Base-by-base conservation (phyloP, 2,888 invertebrate genomes). In the Rhodophaea formosa region DNA sequence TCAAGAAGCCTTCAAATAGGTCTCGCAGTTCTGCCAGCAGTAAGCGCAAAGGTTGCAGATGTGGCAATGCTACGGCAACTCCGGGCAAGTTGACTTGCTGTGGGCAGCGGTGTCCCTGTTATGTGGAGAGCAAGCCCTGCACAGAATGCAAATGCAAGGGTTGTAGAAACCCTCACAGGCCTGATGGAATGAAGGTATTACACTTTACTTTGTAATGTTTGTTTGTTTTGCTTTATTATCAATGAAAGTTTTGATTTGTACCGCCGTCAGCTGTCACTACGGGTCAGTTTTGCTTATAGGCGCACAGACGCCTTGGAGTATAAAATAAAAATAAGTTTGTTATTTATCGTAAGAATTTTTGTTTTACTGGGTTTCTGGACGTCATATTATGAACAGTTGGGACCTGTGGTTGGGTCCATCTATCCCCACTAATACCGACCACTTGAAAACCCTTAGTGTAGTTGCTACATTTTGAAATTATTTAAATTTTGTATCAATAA, bases 31-130 rank as follows among this genome's bases (percentile, higher is more conserved):
- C 88, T 51, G 82, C 85, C 46, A 82, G 82, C 59, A 83, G 85
- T 64, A 93, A 94, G 71, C 92, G 95, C 68, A 94, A 94, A 85
- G 96, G 97, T 12, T 98, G 98, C 79, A 93, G 97, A 60, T 98
- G 98, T 89, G 98, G 98, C 3, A 96, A 97, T 84, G 96, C 97
- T 0, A 97, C 97, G 0, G 94, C 96, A 0, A 95, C 95, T 15
- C 97, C 97, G 0, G 97, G 97, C 5, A 97, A 97, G 80, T 85
- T 97, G 46, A 98, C 98, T 0, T 98, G 98, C 77, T 97, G 98
- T 75, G 98, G 98, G 0, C 97, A 97, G 79, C 91, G 98, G 62
- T 98, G 98, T 87, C 97, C 97, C 0, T 98, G 98, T 84, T 98
- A 98, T 83, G 97, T 97, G 5, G 96, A 96, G 66, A 96, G 96